A percentile compares a stretch with the other conserved stretches of the same genome.
These are phyloP conservation scores for Papilio dardanus DNA, from an alignment of 1,140 invertebrate genomes.

Conservation along the genomic window DNA sequence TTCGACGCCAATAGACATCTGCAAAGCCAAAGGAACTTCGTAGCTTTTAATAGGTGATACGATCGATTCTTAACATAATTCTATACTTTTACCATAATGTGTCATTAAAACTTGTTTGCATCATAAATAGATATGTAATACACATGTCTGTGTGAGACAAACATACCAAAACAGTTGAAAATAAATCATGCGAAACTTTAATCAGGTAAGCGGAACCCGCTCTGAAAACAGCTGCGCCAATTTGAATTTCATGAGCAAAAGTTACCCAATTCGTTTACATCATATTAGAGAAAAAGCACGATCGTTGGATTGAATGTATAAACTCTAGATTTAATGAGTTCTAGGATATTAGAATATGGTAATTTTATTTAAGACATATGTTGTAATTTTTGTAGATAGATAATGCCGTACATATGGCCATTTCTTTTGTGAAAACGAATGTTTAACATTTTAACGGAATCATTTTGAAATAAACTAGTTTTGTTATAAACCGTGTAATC, in stretches of 20 bases:
- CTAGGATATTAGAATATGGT: background rate
- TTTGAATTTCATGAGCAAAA: slow-evolving; percentile 22
- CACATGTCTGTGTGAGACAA: background rate
- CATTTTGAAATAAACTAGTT: background rate
- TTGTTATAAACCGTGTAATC: background rate
- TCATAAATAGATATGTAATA: background rate
- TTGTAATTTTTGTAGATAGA: no score
- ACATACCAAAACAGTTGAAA: slow-evolving; percentile 3
- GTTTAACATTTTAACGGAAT: background rate
- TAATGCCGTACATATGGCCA: no score
- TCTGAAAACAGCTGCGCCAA: slow-evolving; percentile 7
- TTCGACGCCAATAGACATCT: no score
- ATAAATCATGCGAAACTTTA: background rate
- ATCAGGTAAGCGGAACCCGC: slow-evolving; percentile 19
- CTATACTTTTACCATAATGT: no score
- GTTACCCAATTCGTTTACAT: slow-evolving; percentile 19
- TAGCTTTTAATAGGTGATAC: no score
- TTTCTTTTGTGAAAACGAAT: background rate
- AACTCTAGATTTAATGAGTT: background rate
- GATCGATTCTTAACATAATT: no score
- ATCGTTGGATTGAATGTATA: slow-evolving; percentile 20
- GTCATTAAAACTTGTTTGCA: background rate
- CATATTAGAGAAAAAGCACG: slow-evolving; percentile 6
- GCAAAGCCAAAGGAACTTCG: no score
- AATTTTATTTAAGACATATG: no score